phyloP scores from a whole-genome alignment of 2,888 invertebrate species.

The Trachelus iudaicus region DNA sequence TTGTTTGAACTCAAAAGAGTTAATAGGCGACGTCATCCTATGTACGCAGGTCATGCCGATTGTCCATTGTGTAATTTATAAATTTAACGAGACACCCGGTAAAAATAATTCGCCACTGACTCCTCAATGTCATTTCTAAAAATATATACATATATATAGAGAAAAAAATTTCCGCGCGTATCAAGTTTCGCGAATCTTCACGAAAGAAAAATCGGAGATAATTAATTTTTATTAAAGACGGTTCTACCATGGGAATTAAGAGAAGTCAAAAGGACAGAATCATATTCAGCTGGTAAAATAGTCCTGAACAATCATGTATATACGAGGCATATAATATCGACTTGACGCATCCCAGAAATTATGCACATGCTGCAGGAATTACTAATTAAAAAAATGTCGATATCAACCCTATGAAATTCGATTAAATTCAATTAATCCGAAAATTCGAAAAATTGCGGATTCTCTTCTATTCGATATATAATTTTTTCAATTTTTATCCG shows the following conservation, averaged over 20 bases:
- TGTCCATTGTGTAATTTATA: background rate
- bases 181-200: background rate
- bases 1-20: background rate
- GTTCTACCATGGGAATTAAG: too few species aligned
- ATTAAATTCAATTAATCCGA: background rate
- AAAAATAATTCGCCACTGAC: background rate
- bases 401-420: background rate
- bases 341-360: too few species aligned
- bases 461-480: background rate
- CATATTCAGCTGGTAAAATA: too few species aligned
- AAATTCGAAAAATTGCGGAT: background rate
- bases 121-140: background rate
- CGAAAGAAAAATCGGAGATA: background rate
- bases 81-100: background rate
- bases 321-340: too few species aligned
- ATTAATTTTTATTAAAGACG: background rate
- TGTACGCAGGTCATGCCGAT: background rate
- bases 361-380: too few species aligned
- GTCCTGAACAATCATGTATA: too few species aligned
- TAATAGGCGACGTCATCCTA: background rate
- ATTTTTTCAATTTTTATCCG: background rate
- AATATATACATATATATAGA: background rate
- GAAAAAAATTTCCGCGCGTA: too few species aligned
- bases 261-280: too few species aligned
- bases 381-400: background rate